Conservation (phyloP, 1,140 invertebrate species). For the Caenorhabditis inopinata region DNA sequence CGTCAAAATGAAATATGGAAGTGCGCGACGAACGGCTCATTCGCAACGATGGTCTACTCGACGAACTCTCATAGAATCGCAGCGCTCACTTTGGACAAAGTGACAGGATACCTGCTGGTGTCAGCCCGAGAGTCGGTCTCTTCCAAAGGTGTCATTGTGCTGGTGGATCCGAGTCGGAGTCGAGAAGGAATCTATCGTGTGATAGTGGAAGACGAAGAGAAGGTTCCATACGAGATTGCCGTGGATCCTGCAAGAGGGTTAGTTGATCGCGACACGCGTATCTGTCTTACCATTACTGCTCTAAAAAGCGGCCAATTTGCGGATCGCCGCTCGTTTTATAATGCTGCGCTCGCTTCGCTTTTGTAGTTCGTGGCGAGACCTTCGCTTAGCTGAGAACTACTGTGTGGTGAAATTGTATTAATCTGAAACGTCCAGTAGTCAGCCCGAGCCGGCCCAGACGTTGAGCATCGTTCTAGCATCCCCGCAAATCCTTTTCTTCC, state of each 20-base stretch:
- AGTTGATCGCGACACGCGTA: no score
- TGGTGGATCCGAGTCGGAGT: background rate
- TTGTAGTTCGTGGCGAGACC: no score
- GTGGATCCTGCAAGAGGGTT: background rate
- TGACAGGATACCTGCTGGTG: conserved; percentile 1
- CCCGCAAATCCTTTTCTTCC: no score
- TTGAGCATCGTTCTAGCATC: no score
- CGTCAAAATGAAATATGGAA: conserved; percentile 10
- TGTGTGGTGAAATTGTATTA: no score
- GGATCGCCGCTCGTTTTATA: no score
- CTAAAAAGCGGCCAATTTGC: no score
- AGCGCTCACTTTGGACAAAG: background rate
- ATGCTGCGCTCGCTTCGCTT: no score
- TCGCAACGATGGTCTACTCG: background rate
- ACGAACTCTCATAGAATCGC: background rate
- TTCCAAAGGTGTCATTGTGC: background rate
- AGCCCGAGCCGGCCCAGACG: no score
- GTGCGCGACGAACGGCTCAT: background rate
- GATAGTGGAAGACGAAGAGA: conserved; percentile 20
- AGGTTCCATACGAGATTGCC: conserved; percentile 1
- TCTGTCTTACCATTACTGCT: no score
- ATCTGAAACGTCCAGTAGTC: no score
- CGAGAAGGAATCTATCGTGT: background rate
- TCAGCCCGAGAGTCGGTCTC: background rate
- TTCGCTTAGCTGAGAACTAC: no score